These are phyloP conservation scores for Odontomyia ornata DNA, from an alignment of 2,888 invertebrate species.

Conservation along the genomic window DNA sequence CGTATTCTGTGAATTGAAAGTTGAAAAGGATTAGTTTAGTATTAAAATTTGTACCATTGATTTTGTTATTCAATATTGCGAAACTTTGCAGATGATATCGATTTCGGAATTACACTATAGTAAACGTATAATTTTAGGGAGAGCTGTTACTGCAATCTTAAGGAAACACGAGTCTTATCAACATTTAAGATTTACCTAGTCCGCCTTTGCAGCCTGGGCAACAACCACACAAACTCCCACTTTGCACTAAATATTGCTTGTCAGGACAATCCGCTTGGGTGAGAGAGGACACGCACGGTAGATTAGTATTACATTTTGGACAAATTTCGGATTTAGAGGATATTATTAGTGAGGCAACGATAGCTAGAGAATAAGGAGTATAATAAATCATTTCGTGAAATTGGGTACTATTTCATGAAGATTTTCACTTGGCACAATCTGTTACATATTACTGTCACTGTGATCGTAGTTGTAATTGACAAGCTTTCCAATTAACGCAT, in stretches of 20 bases:
- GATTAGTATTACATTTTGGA: constrained; percentile 43
- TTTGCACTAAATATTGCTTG: constrained; percentile 49
- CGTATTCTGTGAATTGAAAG: constrained; percentile 4
- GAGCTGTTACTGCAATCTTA: not conserved
- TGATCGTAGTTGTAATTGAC: not conserved
- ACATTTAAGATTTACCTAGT: constrained; percentile 49
- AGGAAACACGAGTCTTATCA: too few relatives aligned
- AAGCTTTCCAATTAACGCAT: constrained; percentile 27
- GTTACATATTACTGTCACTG: too few relatives aligned
- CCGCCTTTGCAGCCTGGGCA: constrained; percentile 64
- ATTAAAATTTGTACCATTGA: too few relatives aligned
- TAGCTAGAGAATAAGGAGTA: not conserved
- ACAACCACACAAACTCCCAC: constrained; percentile 57
- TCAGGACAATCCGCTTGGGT: constrained; percentile 52
- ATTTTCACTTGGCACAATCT: not conserved
- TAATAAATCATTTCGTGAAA: not conserved
- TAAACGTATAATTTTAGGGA: too few relatives aligned
- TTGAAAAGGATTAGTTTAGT: too few relatives aligned
- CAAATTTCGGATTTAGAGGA: not conserved
- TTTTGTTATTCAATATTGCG: too few relatives aligned
- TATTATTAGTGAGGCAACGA: not conserved
- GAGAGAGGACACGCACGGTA: constrained; percentile 52
- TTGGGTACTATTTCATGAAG: not conserved
- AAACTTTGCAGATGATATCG: too few relatives aligned
- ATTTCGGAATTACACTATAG: too few relatives aligned